Conservation (phyloP, 2,113 vertebrate genomes). For the Saccopteryx leptura region DNA sequence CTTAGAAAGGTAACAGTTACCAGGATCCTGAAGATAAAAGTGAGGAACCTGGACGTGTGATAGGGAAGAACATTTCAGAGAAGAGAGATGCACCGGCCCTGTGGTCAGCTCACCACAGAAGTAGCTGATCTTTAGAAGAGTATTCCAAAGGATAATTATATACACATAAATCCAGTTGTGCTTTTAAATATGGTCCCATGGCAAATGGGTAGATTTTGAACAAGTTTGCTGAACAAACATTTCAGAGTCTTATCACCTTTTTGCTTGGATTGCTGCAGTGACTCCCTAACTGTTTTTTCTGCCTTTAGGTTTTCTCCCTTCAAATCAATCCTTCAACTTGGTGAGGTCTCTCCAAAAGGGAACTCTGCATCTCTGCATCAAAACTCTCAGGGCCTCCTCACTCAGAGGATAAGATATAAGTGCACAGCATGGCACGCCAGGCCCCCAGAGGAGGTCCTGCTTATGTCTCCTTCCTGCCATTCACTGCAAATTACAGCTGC, state of each 20-base stretch:
- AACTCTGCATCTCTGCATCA: neutral
- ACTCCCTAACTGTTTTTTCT: neutral
- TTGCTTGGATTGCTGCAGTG: neutral
- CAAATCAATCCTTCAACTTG: neutral
- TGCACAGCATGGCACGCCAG: neutral
- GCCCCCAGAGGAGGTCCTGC: neutral
- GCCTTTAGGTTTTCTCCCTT: neutral
- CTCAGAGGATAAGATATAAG: neutral
- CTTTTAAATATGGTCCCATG: neutral
- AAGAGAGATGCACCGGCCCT: neutral
- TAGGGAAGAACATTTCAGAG: neutral
- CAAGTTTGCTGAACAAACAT: neutral
- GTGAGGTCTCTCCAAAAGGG: neutral
- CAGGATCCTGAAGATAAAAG: neutral
- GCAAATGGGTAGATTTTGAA: neutral
- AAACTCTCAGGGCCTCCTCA: neutral
- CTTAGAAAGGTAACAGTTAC: neutral
- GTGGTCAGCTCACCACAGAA: neutral
- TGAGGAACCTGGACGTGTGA: neutral
- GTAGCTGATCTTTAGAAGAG: neutral
- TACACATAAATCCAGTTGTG: neutral
- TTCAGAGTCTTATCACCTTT: neutral
- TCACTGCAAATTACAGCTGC: neutral
- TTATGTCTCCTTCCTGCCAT: neutral
- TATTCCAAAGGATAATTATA: neutral